Base-by-base conservation (phyloP, 2,113 vertebrate species). In the Hirundichthys speculiger region DNA sequence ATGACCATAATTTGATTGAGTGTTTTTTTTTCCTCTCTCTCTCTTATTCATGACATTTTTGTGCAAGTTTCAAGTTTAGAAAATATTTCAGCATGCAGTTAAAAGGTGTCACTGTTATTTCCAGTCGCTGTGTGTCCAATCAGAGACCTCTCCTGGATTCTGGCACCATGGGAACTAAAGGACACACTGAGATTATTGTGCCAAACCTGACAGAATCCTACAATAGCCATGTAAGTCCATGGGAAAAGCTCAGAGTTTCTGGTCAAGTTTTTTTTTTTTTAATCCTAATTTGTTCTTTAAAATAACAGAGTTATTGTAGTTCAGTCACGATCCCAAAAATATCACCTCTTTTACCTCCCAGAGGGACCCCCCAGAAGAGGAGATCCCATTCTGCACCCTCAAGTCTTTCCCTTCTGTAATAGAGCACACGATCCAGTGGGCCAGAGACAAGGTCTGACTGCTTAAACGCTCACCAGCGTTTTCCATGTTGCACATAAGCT, bases 121-220 rank as follows among this genome's bases (percentile, higher is more conserved):
- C 34, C 87, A 99, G 98, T 76, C 98, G 98, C 61, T 94, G 95
- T 50, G 89, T 99, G 84, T 95, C 96, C 79, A 98, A 96, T 93
- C 93, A 96, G 62, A 93, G 92, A 70, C 94, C 98, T 76, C 94
- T 99, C 57, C 88, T 99, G 70, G 98, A 99, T 89, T 99, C 98
- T 22, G 98, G 98, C 79, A 99, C 98, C 21, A 99, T 99, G 98
- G 98, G 97, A 83, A 98, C 98, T 0, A 99, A 99, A 92, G 97
- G 98, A 82, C 98, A 99, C 88, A 99, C 96, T 0, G 98, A 99
- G 91, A 90, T 96, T 55, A 94, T 98, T 78, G 92, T 99, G 76
- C 98, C 98, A 75, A 93, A 94, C 69, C 84, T 99, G 86, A 99
- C 98, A 3, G 98, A 99, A 79, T 98, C 96, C 15, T 99, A 99